Percentiles rank a stretch among this genome's conserved stretches.
Conservation (phyloP, 37 sponge, comb jelly and placozoan species). For the Spongilla lacustris region DNA sequence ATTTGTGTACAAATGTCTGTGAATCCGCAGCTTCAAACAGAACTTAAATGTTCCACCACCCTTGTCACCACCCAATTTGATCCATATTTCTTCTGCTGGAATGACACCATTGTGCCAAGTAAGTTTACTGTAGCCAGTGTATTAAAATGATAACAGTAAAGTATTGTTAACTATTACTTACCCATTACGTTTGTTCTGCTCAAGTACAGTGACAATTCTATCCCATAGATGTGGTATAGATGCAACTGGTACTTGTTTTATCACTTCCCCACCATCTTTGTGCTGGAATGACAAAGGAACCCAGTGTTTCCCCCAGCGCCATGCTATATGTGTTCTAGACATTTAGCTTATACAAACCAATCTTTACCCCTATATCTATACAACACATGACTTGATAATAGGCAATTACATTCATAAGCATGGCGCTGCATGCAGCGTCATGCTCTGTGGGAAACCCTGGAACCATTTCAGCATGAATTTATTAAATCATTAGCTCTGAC, state of each 20-base stretch:
- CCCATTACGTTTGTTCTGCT: background rate
- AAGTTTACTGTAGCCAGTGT: background rate
- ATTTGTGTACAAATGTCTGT: too few relatives aligned
- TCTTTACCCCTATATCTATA: too few relatives aligned
- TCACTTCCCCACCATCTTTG: background rate
- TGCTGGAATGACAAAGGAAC: background rate
- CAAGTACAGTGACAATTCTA: background rate
- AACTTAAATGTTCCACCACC: conserved; percentile 13
- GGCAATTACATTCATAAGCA: too few relatives aligned
- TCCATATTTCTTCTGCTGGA: conserved; percentile 11
- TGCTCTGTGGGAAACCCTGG: too few relatives aligned
- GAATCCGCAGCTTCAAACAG: too few relatives aligned
- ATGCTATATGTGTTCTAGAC: too few relatives aligned
- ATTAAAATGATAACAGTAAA: background rate
- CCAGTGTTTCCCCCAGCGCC: too few relatives aligned
- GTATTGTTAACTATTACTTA: background rate
- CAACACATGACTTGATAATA: too few relatives aligned
- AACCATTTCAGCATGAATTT: background rate
- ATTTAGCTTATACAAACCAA: too few relatives aligned
- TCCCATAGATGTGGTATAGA: background rate
- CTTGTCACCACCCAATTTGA: conserved; percentile 19
- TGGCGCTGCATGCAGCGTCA: too few relatives aligned
- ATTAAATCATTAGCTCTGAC: background rate
- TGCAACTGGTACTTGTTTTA: background rate
- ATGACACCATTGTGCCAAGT: conserved; percentile 27